Evolutionary conservation across 2,797 vertebrate species (phyloP).

Genomic region (Natrix natrix): DNA sequence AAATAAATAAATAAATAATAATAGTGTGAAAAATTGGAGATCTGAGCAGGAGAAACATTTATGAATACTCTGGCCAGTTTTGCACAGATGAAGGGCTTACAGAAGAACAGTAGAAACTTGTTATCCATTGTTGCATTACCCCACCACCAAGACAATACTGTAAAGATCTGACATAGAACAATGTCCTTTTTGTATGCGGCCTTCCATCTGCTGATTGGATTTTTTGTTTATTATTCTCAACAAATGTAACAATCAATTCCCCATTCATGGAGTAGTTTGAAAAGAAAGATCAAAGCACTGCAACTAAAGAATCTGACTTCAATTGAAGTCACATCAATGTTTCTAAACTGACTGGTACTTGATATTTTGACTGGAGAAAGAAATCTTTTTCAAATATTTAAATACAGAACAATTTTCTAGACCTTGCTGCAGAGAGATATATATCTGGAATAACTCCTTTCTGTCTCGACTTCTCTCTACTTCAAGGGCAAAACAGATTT

Average conservation of each 20-base stretch:
- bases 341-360: not conserved
- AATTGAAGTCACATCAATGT: not conserved
- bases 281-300: not conserved
- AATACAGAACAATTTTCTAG: conserved; percentile 56
- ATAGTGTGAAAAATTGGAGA: conserved; percentile 13
- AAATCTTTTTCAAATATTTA: not conserved
- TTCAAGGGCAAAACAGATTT: not conserved
- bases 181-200: not conserved
- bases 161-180: not conserved
- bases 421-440: not conserved
- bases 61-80: not conserved
- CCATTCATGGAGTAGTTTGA: not conserved
- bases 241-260: not conserved
- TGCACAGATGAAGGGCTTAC: not conserved
- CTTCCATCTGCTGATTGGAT: not conserved
- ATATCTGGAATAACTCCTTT: not conserved
- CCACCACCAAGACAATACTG: not conserved
- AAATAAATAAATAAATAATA: too few species aligned
- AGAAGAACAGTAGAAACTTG: not conserved
- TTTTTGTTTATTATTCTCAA: not conserved
- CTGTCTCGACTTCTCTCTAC: not conserved
- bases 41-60: not conserved
- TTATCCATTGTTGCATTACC: not conserved
- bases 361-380: not conserved
- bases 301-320: not conserved